Evolutionary conservation across 2,797 vertebrate species (phyloP).

Genomic region (Crenichthys baileyi): DNA sequence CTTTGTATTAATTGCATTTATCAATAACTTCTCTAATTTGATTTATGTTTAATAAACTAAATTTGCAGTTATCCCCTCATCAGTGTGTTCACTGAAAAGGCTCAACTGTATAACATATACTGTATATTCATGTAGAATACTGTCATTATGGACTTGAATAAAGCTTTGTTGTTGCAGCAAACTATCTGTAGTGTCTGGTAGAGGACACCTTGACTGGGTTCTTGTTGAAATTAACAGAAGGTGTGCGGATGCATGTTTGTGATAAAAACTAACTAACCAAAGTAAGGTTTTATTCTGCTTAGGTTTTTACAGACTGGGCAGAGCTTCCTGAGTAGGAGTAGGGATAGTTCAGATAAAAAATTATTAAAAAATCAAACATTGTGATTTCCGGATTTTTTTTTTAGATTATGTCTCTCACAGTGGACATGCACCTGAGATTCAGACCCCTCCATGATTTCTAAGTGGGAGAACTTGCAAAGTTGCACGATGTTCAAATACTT

Average conservation of each 20-base stretch:
- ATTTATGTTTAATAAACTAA: background rate
- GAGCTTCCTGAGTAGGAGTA: no score
- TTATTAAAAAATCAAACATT: no score
- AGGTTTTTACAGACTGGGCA: no score
- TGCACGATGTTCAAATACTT: no score
- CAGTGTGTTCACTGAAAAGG: background rate
- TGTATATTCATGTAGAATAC: background rate
- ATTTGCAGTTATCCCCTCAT: conserved; percentile 7
- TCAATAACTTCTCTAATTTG: background rate
- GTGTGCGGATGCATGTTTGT: background rate
- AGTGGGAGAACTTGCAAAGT: no score
- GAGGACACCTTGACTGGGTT: background rate
- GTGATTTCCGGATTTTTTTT: no score
- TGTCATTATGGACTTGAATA: conserved; percentile 23
- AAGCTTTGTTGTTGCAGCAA: conserved; percentile 15
- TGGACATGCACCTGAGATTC: no score
- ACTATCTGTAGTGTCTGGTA: background rate
- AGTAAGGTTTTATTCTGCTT: background rate
- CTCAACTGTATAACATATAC: conserved; percentile 1
- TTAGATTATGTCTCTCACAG: no score
- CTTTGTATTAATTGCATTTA: conserved; percentile 1
- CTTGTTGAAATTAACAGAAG: background rate
- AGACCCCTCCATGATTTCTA: no score
- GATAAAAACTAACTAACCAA: background rate
- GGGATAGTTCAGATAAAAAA: no score